These are phyloP conservation scores for Epizoanthus fatuus DNA, from an alignment of 92 coral and sea anemone genomes.

Conservation along the genomic window DNA sequence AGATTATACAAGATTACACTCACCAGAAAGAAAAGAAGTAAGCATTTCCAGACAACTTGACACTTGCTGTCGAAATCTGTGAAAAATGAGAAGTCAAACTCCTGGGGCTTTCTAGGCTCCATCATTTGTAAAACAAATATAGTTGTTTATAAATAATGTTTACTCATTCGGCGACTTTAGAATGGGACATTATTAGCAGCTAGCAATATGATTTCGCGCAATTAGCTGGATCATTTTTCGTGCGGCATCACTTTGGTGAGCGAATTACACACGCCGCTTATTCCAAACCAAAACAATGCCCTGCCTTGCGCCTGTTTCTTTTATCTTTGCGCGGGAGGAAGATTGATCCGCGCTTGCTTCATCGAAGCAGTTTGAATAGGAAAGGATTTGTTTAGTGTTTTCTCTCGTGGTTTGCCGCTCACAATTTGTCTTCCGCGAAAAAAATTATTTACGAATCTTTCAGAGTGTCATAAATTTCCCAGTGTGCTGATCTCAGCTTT, in stretches of 20 bases:
- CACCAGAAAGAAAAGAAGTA: not conserved
- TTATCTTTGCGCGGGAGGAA: conserved; percentile 70
- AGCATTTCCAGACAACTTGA: conserved; percentile 33
- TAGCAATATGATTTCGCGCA: conserved; percentile 76
- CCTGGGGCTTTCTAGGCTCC: not conserved
- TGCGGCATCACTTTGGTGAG: conserved; percentile 65
- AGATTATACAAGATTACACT: not conserved
- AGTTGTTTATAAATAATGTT: conserved; percentile 59
- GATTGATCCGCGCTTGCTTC: conserved; percentile 28
- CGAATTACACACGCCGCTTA: conserved; percentile 55
- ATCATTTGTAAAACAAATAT: conserved; percentile 38
- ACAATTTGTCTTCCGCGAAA: conserved; percentile 52
- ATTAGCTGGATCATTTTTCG: conserved; percentile 76
- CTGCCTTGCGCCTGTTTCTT: conserved; percentile 55
- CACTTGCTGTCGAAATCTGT: conserved; percentile 6
- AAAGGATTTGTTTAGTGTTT: conserved; percentile 48
- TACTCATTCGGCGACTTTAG: conserved; percentile 87
- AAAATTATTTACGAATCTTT: conserved; percentile 52
- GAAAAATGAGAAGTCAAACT: not conserved
- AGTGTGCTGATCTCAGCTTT: conserved; percentile 41
- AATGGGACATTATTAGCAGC: conserved; percentile 82
- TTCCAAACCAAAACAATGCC: conserved; percentile 54
- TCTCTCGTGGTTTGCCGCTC: conserved; percentile 30
- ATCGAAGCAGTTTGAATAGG: conserved; percentile 41
- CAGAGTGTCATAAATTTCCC: conserved; percentile 42